These are phyloP conservation scores for Lycaon pictus DNA, from an alignment of 2,113 vertebrate genomes.

Conservation along the genomic window DNA sequence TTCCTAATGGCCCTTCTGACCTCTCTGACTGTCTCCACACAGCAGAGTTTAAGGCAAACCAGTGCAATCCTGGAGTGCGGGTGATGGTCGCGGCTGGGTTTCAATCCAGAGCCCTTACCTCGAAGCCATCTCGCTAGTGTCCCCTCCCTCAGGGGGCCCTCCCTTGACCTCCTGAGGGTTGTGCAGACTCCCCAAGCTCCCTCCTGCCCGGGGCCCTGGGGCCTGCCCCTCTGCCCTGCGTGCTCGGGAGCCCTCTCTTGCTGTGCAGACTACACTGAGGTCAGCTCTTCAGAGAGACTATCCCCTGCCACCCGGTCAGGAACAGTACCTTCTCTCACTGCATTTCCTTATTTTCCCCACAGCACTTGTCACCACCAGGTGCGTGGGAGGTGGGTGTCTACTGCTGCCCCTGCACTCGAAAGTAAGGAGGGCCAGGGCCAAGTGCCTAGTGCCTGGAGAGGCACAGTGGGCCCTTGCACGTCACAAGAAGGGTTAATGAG, in stretches of 20 bases:
- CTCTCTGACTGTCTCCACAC: neutral
- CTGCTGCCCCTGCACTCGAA: neutral
- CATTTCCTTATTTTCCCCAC: neutral
- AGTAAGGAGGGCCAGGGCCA: neutral
- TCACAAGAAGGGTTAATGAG: accelerated
- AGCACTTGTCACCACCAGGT: neutral
- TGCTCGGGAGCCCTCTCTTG: too few relatives aligned
- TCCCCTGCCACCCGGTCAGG: neutral
- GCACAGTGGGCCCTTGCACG: neutral
- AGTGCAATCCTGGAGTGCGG: neutral
- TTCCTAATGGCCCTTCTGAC: neutral
- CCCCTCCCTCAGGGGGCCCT: too few relatives aligned
- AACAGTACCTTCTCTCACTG: neutral
- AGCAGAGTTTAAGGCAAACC: neutral
- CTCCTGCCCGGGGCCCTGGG: neutral
- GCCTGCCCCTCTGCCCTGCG: neutral
- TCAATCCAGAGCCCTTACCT: neutral
- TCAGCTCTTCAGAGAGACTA: too few relatives aligned
- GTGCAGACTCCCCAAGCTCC: neutral
- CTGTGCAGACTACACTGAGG: neutral
- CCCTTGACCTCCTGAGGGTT: neutral
- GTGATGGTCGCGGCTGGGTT: neutral
- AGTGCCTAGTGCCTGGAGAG: neutral
- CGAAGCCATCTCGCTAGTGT: neutral
- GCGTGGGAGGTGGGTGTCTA: accelerated